Evolutionary conservation across 2,888 invertebrate genomes (phyloP), one percentile per base, ranked within the genome.

Genomic region (Phortica okadai): DNA sequence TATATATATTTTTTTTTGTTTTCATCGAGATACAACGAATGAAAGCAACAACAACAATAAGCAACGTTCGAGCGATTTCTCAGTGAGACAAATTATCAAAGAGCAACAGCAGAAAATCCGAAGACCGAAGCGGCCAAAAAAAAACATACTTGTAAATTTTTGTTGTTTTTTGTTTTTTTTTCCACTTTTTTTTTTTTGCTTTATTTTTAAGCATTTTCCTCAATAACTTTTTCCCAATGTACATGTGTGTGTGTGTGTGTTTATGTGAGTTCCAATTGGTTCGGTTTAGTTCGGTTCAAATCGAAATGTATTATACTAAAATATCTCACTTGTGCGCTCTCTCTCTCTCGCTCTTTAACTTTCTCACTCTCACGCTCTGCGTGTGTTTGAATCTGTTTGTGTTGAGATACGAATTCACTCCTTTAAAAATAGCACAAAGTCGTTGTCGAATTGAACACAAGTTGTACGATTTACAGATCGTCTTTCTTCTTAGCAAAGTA

Each of bases 401-500:
- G 33, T 33, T 33, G 33, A 33, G 33, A 33, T 56, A 16, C 16
- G 56, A 6, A 56, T 56, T 69, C 11, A 33, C 41, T 44, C 50
- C 56, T 54, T 56, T 72, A 72, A 50, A 72, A 72, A 72, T 72
- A 72, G 70, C 70, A 72, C 70, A 72, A 72, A 72, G 70, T 72
- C 70, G 70, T 56, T 54, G 67, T 67, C 67, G 67, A 67, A 41
- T n/a, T 42, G 67, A 67, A 21, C n/a, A 50, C 50, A 50, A 50
- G 50, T 50, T 50, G 50, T 14, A 50, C 8, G 50, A 50, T 50
- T 14, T 14, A 50, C 50, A 14, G 14, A 50, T 50, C 14, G 50
- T 14, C 78, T 77, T 77, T 77, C 78, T 58, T 33, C 33, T 77
- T 73, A 25, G 64, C 78, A 79, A 74, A 67, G 56, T 59, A 74